Percentiles rank a stretch among this genome's conserved stretches.
Evolutionary conservation across 2,888 invertebrate species (phyloP).

Genomic region (Eupithecia inturbata): DNA sequence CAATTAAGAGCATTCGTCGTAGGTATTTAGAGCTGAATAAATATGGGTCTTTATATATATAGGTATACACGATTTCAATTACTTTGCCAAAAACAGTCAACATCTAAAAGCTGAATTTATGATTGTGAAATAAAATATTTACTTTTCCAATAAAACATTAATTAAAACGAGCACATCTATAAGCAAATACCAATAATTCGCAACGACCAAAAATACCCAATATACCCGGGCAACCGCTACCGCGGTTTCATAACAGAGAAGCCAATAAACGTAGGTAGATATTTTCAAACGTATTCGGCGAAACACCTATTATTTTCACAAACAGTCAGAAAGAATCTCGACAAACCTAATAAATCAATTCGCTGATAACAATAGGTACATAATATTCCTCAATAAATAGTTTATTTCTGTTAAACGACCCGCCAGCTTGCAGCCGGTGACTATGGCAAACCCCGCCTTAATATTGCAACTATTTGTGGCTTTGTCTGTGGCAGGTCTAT

Average conservation of each 20-base stretch:
- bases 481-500: background rate
- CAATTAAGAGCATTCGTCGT: no score
- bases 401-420: background rate
- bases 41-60: no score
- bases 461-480: background rate
- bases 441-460: background rate
- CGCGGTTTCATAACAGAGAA: background rate
- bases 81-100: background rate
- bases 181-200: conserved; percentile 51
- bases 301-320: no score
- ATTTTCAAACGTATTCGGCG: background rate
- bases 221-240: conserved; percentile 23
- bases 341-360: no score
- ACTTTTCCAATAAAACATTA: conserved; percentile 46
- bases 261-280: background rate
- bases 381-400: no score
- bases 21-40: no score
- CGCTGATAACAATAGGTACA: no score
- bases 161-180: conserved; percentile 49
- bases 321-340: no score
- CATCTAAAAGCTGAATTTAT: background rate
- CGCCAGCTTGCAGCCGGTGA: background rate
- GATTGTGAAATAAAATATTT: conserved; percentile 39
- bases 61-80: background rate
- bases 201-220: conserved; percentile 30